phyloP scores from a whole-genome alignment of 2,888 invertebrate genomes.

The Adelognathus sp. region DNA sequence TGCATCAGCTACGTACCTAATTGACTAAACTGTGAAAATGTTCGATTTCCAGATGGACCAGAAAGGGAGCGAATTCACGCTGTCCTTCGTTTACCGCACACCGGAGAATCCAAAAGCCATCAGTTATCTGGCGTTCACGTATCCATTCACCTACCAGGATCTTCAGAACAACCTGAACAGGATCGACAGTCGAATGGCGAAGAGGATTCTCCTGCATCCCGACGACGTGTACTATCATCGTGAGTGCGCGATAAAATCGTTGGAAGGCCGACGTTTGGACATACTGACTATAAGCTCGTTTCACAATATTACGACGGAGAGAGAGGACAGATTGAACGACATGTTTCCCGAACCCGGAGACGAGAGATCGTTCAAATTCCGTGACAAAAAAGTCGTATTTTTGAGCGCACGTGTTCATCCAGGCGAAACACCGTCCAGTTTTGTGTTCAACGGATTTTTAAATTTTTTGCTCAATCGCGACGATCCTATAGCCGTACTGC shows the following conservation, averaged over 20 bases:
- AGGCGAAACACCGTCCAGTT: constrained; percentile 95
- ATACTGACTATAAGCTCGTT: constrained; percentile 92
- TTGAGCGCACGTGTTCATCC: constrained; percentile 95
- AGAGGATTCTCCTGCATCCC: constrained; percentile 67
- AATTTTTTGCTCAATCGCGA: constrained; percentile 89
- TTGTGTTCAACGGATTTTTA: constrained; percentile 94
- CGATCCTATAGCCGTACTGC: constrained; percentile 88
- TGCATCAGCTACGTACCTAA: too few species aligned
- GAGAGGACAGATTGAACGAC: constrained; percentile 88
- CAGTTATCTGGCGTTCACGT: constrained; percentile 95
- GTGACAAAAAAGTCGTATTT: constrained; percentile 91
- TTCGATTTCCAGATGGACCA: constrained; percentile 86
- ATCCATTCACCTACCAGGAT: constrained; percentile 93
- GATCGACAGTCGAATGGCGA: constrained; percentile 85
- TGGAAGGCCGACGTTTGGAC: constrained; percentile 91
- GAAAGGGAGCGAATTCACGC: constrained; percentile 87
- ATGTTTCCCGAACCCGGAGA: constrained; percentile 88
- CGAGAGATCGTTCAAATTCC: constrained; percentile 89
- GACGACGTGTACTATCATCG: constrained; percentile 93
- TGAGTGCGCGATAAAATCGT: constrained; percentile 90
- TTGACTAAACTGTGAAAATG: too few species aligned
- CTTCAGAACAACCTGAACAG: constrained; percentile 88
- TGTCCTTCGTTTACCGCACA: constrained; percentile 88
- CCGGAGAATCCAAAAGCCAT: constrained; percentile 88
- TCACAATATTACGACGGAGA: constrained; percentile 88